These are phyloP conservation scores for Cetoscarus ocellatus DNA, from an alignment of 2,797 vertebrate genomes.

Conservation along the genomic window DNA sequence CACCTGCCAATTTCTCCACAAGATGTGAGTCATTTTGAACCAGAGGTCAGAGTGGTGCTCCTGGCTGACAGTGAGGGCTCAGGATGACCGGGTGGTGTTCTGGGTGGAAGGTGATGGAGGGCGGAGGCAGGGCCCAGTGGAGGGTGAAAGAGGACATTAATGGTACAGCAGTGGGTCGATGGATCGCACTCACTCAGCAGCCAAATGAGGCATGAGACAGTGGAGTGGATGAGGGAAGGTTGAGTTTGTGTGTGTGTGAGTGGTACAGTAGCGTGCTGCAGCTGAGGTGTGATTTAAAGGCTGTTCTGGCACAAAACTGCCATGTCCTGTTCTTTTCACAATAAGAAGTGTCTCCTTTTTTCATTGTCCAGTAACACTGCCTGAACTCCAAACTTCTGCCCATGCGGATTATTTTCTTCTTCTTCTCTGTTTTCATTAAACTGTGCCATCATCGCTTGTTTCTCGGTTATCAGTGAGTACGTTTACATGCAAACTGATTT, in stretches of 20 bases:
- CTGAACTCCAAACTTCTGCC: neutral
- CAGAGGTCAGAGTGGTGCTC: slow-evolving; percentile 26
- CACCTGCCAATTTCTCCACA: slow-evolving; percentile 5
- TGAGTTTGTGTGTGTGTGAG: neutral
- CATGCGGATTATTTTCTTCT: neutral
- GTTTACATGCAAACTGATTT: no score
- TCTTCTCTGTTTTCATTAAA: neutral
- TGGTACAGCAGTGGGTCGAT: slow-evolving; percentile 63
- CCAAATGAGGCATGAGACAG: slow-evolving; percentile 57
- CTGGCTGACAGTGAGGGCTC: slow-evolving; percentile 14
- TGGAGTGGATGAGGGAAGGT: slow-evolving; percentile 11
- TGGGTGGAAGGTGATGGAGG: slow-evolving; percentile 42
- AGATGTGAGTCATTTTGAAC: neutral
- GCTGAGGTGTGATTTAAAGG: slow-evolving; percentile 47
- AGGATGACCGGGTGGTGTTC: slow-evolving; percentile 1
- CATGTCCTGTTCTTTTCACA: slow-evolving; percentile 31
- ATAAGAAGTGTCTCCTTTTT: slow-evolving; percentile 7
- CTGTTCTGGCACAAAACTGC: slow-evolving; percentile 28
- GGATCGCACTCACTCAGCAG: slow-evolving; percentile 66
- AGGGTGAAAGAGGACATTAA: slow-evolving; percentile 69
- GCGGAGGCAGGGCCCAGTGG: slow-evolving; percentile 42
- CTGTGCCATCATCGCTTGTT: neutral
- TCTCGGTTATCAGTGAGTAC: neutral
- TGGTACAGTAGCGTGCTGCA: slow-evolving; percentile 8
- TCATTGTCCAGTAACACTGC: slow-evolving; percentile 3